phyloP scores from a whole-genome alignment of 1,140 invertebrate genomes.

The Apis florea region DNA sequence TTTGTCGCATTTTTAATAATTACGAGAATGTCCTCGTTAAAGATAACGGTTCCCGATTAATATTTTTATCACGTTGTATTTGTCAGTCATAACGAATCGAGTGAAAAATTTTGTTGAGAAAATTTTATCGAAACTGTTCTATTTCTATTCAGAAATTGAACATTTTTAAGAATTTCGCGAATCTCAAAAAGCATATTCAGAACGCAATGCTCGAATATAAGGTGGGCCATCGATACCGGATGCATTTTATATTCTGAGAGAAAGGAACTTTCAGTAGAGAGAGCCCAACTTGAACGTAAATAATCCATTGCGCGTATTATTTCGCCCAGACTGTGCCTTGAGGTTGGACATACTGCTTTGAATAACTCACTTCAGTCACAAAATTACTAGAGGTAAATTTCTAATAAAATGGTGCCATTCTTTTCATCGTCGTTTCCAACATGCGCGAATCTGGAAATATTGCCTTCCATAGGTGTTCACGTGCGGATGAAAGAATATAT shows the following conservation, averaged over 20 bases:
- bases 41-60: no score
- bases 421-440: neutral
- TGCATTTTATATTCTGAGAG: constrained; percentile 51
- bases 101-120: neutral
- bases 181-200: constrained; percentile 29
- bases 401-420: constrained; percentile 3
- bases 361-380: neutral
- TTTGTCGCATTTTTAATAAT: no score
- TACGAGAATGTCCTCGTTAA: no score
- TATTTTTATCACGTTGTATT: no score
- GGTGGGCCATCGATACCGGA: constrained; percentile 49
- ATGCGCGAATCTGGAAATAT: neutral
- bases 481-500: no score
- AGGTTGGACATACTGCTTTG: constrained; percentile 21
- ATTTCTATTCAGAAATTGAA: neutral
- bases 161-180: neutral
- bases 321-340: constrained; percentile 9
- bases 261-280: constrained; percentile 12
- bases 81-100: no score
- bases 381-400: constrained; percentile 2
- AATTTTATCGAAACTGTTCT: neutral
- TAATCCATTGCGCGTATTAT: constrained; percentile 50
- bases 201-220: constrained; percentile 46
- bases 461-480: neutral
- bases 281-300: constrained; percentile 47